phyloP scores from a whole-genome alignment of 2,113 vertebrate genomes.

The Lonchura striata region DNA sequence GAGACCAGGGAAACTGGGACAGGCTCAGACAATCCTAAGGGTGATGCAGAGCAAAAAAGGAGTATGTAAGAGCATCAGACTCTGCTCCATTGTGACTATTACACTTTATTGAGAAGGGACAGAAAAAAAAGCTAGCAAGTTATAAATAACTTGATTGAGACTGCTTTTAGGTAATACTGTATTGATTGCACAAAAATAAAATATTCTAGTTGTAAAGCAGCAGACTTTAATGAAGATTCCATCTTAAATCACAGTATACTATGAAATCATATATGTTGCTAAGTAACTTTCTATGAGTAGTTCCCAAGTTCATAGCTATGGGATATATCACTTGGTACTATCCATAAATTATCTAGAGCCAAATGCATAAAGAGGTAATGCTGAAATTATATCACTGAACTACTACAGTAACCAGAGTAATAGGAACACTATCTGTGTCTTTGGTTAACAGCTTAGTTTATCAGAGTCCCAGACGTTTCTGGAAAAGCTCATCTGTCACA shows the following conservation, averaged over 20 bases:
- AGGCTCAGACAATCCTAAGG: not conserved
- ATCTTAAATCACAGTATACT: not conserved
- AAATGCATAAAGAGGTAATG: not conserved
- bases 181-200: not conserved
- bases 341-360: slow-evolving; percentile 18
- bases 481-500: not conserved
- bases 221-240: slow-evolving; percentile 18
- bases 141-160: not conserved
- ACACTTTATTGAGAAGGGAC: not conserved
- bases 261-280: not conserved
- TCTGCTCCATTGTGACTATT: not conserved
- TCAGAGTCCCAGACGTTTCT: not conserved
- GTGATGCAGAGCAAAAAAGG: not conserved
- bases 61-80: not conserved
- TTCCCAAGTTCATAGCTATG: not conserved
- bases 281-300: not conserved
- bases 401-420: not conserved
- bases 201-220: not conserved
- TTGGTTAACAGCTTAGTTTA: not conserved
- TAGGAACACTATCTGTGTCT: not conserved
- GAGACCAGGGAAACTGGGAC: not conserved
- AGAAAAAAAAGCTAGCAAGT: not conserved
- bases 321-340: not conserved
- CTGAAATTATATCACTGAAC: not conserved
- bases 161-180: not conserved